phyloP scores from a whole-genome alignment of 2,797 vertebrate species.

The Labroides dimidiatus region DNA sequence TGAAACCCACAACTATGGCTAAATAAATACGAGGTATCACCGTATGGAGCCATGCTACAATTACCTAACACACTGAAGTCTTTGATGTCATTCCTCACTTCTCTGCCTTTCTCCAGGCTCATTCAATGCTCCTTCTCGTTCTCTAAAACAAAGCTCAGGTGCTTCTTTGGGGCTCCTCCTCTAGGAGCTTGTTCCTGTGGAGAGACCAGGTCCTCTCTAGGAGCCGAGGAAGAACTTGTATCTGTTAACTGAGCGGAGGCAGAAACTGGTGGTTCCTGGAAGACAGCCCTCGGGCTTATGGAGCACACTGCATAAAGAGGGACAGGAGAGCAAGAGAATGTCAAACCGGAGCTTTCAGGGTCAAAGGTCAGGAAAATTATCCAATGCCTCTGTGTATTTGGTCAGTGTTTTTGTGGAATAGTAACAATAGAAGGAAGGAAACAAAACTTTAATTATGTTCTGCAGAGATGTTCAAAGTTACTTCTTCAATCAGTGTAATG shows the following conservation, averaged over 20 bases:
- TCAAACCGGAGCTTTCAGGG: background rate
- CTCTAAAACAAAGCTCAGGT: conserved; percentile 68
- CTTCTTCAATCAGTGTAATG: no score
- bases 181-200: conserved; percentile 8
- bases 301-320: conserved; percentile 80
- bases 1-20: conserved; percentile 24
- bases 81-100: background rate
- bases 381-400: background rate
- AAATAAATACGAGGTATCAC: conserved; percentile 34
- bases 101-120: conserved; percentile 1
- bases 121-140: conserved; percentile 54
- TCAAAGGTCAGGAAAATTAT: conserved; percentile 20
- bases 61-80: conserved; percentile 12
- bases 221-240: conserved; percentile 2
- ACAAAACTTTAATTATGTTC: background rate
- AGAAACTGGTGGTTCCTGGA: conserved; percentile 27
- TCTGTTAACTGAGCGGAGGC: conserved; percentile 5
- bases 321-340: background rate
- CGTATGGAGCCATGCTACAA: conserved; percentile 21
- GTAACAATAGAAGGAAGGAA: no score
- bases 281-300: conserved; percentile 58
- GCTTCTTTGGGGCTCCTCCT: conserved; percentile 53
- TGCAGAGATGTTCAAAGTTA: no score
- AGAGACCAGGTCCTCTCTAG: conserved; percentile 21
- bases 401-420: no score